These are phyloP conservation scores for Hoplias malabaricus DNA, from an alignment of 2,113 vertebrate species.

Conservation along the genomic window DNA sequence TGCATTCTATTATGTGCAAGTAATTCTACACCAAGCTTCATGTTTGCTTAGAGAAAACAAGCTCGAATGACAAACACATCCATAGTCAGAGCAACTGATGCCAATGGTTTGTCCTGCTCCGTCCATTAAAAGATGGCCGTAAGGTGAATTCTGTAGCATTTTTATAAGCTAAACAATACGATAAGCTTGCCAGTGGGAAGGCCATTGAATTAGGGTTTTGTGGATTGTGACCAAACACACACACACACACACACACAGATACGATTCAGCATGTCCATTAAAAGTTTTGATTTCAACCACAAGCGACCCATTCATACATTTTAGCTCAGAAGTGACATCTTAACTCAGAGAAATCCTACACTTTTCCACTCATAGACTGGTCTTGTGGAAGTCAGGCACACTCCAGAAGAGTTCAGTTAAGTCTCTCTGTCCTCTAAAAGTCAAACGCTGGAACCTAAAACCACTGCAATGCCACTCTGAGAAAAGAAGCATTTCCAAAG, in stretches of 20 bases:
- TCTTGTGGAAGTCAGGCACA: conserved; percentile 9
- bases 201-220: background rate
- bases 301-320: conserved; percentile 19
- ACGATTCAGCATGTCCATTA: conserved; percentile 43
- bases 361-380: conserved; percentile 27
- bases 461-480: conserved; percentile 50
- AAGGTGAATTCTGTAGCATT: background rate
- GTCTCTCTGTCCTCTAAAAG: conserved; percentile 50
- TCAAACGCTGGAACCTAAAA: conserved; percentile 33
- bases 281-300: conserved; percentile 42
- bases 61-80: background rate
- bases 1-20: background rate
- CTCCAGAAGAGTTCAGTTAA: conserved; percentile 16
- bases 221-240: background rate
- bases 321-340: conserved; percentile 8
- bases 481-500: conserved; percentile 42
- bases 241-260: conserved; percentile 4
- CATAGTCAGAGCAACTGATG: background rate
- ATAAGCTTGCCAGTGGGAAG: background rate
- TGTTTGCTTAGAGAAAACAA: background rate
- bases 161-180: background rate
- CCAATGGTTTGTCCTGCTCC: background rate
- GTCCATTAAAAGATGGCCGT: background rate
- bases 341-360: conserved; percentile 28
- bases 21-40: background rate